Base-by-base conservation (phyloP, 2,888 invertebrate species). In the Perizoma affinitatum region DNA sequence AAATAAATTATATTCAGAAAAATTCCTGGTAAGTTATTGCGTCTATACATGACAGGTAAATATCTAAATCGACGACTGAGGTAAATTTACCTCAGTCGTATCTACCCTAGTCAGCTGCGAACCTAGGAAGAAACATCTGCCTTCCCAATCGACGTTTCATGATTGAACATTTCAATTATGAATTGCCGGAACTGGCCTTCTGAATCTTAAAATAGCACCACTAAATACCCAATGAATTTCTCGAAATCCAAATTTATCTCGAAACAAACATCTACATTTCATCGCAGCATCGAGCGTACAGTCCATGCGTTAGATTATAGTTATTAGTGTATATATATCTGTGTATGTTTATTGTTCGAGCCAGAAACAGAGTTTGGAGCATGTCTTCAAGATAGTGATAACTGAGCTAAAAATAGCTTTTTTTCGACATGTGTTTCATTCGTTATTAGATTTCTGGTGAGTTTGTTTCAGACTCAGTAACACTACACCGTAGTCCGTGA, bases 291-390 rank as follows among this genome's bases (percentile, higher is more conserved):
- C 61, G 58, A 56, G 61, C 62, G 60, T 55, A 51, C 58, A 63
- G 63, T 69, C 62, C 64, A 62, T 69, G 61, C 64, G 65, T 69
- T 65, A 60, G 62, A 62, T 79, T 78, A 81, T 22, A 3, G 22
- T 22, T 22, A 80, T 83, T 79, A 81, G 76, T 78, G 82, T 72
- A 80, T 67, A 76, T 22, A 22, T 22, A 3, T 22, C 1, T 38
- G 5, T 38, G 4, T 70, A 70, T 84, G 81, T 86, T 84, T 83
- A 80, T 83, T 82, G 77, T 77, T 72, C 68, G 69, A 71, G 72
- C 73, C 77, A 74, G 76, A 71, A 22, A 73, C 73, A 68, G 73
- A 76, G 74, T 76, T 84, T 84, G 85, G 71, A 69, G 72, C 79
- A 75, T 83, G 83, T 83, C 82, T 78, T 75, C 73, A 71, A 58